phyloP scores from a whole-genome alignment of 2,888 invertebrate genomes.

The Cephus nigrinus region DNA sequence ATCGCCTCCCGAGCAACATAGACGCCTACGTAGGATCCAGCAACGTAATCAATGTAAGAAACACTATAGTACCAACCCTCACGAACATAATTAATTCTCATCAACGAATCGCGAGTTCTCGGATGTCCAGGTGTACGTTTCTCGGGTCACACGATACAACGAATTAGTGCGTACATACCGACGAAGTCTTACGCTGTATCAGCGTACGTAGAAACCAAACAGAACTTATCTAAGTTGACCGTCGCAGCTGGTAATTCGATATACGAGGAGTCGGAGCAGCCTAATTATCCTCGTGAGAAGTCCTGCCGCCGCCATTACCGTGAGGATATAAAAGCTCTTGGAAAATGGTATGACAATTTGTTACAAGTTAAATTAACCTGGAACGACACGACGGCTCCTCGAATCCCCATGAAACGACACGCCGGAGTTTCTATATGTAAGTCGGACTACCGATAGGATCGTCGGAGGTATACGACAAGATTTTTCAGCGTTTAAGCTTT shows the following conservation, averaged over 20 bases:
- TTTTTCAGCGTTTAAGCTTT: neutral
- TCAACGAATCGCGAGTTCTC: neutral
- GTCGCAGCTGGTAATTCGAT: neutral
- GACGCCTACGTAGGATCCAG: neutral
- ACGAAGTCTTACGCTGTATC: constrained; percentile 24
- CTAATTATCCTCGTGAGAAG: neutral
- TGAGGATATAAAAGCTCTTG: neutral
- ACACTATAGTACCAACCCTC: neutral
- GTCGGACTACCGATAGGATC: neutral
- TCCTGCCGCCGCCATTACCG: neutral
- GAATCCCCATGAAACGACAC: neutral
- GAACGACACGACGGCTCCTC: neutral
- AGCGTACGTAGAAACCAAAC: constrained; percentile 27
- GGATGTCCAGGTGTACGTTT: neutral
- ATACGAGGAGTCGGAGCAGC: neutral
- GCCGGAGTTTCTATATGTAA: neutral
- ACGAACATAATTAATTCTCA: neutral
- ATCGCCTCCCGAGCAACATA: neutral
- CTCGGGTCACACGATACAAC: neutral
- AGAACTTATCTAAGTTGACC: constrained; percentile 18
- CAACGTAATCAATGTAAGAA: neutral
- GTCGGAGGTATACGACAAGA: neutral
- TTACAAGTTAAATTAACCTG: neutral
- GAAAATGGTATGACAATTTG: neutral
- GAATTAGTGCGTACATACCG: neutral